phyloP scores from a whole-genome alignment of 2,113 vertebrate species.

The Corythornis madagascariensis region DNA sequence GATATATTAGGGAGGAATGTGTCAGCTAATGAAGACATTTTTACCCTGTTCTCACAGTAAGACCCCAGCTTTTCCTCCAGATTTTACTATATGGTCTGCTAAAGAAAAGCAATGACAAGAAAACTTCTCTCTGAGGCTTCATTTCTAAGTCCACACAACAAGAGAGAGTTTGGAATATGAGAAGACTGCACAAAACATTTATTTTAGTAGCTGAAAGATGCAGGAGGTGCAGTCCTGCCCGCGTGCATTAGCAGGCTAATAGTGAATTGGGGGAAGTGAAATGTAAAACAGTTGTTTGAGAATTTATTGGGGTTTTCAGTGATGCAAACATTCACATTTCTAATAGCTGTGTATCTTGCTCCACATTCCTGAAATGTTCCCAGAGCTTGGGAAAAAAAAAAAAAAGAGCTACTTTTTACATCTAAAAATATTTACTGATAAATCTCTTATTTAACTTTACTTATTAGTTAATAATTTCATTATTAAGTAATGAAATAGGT shows the following conservation, averaged over 20 bases:
- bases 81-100: not conserved
- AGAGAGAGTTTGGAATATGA: not conserved
- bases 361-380: not conserved
- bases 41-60: not conserved
- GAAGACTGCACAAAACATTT: not conserved
- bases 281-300: not conserved
- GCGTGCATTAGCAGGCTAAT: not conserved
- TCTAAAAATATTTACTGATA: constrained; percentile 2
- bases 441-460: too few species aligned
- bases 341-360: not conserved
- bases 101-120: not conserved
- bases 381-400: not conserved
- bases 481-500: not conserved
- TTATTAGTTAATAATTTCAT: too few species aligned
- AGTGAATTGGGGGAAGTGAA: not conserved
- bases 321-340: not conserved
- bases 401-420: not conserved
- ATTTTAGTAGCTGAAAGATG: not conserved
- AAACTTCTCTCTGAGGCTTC: not conserved
- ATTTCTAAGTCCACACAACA: not conserved
- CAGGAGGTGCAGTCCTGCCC: not conserved
- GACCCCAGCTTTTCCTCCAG: not conserved
- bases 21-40: not conserved
- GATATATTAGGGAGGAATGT: not conserved
- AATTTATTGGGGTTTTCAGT: not conserved